Evolutionary conservation across 1,140 invertebrate species (phyloP), one percentile per base, ranked within the genome.

Genomic region (Procambarus clarkii): DNA sequence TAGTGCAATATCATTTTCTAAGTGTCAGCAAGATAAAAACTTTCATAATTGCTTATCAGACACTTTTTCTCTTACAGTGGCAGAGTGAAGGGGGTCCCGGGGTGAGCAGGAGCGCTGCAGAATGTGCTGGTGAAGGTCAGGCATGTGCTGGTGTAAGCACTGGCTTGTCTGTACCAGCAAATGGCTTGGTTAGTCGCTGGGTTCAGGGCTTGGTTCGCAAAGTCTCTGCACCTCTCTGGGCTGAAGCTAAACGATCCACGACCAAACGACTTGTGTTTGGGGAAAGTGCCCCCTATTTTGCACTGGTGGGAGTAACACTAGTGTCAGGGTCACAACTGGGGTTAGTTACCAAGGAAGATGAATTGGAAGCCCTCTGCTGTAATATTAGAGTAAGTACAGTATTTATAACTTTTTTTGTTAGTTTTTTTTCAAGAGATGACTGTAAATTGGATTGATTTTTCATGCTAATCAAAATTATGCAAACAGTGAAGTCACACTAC

Each of bases 261-360:
- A 95, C 96, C 0, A 96, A 95, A 92, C 95, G 95, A 92, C 94
- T 97, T 18, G 88, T 91, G 21, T 96, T 95, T 94, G 96, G 96
- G 0, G 96, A 97, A 94, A 96, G 97, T 0, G 95, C 95, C 9
- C 97, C 97, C 1, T 97, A 97, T 92, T 96, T 97, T 93, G 96
- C 97, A 44, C 94, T 97, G 4, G 96, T 97, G 69, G 97, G 97
- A 15, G 95, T 97, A 1, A 97, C 96, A 76, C 94, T 97, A 84
- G 97, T 97, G 8, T 96, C 97, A 48, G 97, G 96, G 2, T 92
- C 94, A 95, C 95, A 77, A 46, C 89, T 79, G 50, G 96, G 97
- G 5, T 95, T 97, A 79, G 94, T 97, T n/a, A 97, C 96, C 2
- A 97, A 97, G 93, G 96, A 97, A 91, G 96, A 97, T 94, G 96